A percentile compares a stretch with the other conserved stretches of the same genome.
Conservation (phyloP, 2,888 invertebrate species). For the Ditylenchus weischeri region DNA sequence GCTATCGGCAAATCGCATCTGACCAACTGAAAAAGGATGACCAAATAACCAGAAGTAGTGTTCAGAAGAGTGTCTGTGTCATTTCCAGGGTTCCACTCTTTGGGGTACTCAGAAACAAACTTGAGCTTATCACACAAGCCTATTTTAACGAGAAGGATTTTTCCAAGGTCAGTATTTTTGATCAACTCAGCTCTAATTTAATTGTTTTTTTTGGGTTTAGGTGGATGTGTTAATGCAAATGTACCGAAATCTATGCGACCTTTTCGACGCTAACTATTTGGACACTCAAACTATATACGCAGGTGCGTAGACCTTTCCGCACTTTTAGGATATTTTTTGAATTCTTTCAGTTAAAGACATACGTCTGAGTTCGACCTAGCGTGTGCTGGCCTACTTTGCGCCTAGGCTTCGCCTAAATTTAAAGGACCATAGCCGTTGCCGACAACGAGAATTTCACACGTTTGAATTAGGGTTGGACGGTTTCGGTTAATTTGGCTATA, state of each 20-base stretch:
- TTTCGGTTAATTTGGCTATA: too few species aligned
- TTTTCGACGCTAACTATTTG: conserved; percentile 67
- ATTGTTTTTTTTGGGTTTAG: conserved; percentile 22
- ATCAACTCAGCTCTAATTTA: not conserved
- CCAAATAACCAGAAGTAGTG: conserved; percentile 92
- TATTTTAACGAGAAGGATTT: conserved; percentile 80
- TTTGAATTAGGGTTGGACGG: too few species aligned
- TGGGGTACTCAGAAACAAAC: conserved; percentile 84
- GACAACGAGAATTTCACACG: too few species aligned
- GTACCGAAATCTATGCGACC: conserved; percentile 83
- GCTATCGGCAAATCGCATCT: conserved; percentile 92
- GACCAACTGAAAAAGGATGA: conserved; percentile 75
- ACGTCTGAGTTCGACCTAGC: not conserved
- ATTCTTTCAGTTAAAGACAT: too few species aligned
- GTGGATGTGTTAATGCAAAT: conserved; percentile 75
- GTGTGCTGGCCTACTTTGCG: too few species aligned
- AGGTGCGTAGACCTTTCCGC: conserved; percentile 50
- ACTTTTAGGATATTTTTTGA: not conserved
- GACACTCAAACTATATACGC: conserved; percentile 68
- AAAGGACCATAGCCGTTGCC: too few species aligned
- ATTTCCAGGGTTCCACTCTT: conserved; percentile 76
- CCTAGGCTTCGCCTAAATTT: too few species aligned
- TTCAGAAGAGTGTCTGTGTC: conserved; percentile 96
- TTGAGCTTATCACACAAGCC: conserved; percentile 90
- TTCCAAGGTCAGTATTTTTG: conserved; percentile 55